Percentiles rank a stretch among this genome's conserved stretches.
These are phyloP conservation scores for Drosophila diplacantha DNA, from an alignment of 2,888 invertebrate genomes.

Conservation along the genomic window DNA sequence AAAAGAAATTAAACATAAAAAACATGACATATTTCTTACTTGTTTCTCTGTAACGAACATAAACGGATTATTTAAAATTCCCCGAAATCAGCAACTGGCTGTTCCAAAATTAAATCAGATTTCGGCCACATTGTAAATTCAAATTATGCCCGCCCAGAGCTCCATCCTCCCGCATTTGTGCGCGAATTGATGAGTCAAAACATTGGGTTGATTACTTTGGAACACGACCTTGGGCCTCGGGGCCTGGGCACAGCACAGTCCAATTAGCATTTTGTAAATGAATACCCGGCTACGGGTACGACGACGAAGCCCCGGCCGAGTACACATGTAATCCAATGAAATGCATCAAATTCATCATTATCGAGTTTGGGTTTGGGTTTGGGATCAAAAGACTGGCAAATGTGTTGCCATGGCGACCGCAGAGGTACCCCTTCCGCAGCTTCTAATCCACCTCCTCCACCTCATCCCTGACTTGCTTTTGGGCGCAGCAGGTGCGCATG, in stretches of 20 bases:
- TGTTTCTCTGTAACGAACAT: not conserved
- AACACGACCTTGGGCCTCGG: conserved; percentile 33
- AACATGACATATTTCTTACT: not conserved
- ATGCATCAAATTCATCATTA: conserved; percentile 51
- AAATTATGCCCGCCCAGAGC: conserved; percentile 7
- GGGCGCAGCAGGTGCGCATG: conserved; percentile 41
- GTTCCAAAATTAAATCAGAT: conserved; percentile 5
- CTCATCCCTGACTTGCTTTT: conserved; percentile 1
- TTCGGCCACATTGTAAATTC: conserved; percentile 15
- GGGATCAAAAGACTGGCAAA: conserved; percentile 54
- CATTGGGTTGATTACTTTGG: conserved; percentile 17
- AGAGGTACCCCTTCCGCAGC: not conserved
- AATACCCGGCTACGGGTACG: conserved; percentile 28
- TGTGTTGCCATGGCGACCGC: conserved; percentile 45
- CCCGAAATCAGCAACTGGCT: not conserved
- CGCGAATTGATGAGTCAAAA: conserved; percentile 17
- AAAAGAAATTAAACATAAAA: not conserved
- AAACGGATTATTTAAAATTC: not conserved
- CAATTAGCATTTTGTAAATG: conserved; percentile 57
- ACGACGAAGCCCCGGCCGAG: conserved; percentile 13
- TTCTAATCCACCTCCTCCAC: not conserved
- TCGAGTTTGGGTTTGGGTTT: conserved; percentile 23
- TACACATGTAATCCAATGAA: conserved; percentile 56
- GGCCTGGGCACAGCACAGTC: conserved; percentile 19
- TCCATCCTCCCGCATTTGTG: not conserved